Evolutionary conservation across 2,797 vertebrate genomes (phyloP).

Genomic region (Danio choprae): DNA sequence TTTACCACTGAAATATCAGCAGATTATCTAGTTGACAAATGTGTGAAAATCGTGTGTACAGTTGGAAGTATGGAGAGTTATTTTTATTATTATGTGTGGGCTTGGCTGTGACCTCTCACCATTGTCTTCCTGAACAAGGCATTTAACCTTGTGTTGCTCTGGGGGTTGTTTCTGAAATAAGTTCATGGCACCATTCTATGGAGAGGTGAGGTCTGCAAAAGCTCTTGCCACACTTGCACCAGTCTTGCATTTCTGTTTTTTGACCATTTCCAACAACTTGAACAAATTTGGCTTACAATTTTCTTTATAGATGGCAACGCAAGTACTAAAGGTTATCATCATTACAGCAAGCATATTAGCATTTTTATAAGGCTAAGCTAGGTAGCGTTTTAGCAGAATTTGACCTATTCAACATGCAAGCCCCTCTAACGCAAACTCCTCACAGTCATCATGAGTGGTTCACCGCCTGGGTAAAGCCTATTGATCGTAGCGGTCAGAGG

Average conservation of each 20-base stretch:
- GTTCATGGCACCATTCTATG: neutral
- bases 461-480: conserved; percentile 65
- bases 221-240: neutral
- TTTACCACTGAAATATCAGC: neutral
- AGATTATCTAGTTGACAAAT: neutral
- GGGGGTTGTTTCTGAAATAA: conserved; percentile 13
- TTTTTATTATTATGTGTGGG: conserved; percentile 4
- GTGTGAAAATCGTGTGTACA: neutral
- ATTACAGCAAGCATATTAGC: neutral
- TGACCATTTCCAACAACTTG: neutral
- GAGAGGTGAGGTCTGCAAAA: neutral
- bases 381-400: neutral
- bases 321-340: conserved; percentile 1
- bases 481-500: conserved; percentile 66
- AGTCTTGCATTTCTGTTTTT: neutral
- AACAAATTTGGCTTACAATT: neutral
- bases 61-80: neutral
- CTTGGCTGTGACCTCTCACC: conserved; percentile 1
- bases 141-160: conserved; percentile 27
- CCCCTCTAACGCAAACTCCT: conserved; percentile 14
- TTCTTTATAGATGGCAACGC: neutral
- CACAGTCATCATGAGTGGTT: conserved; percentile 53
- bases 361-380: neutral
- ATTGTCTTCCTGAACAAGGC: conserved; percentile 28
- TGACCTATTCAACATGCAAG: conserved; percentile 35